Base-by-base conservation (phyloP, 2,888 invertebrate species). In the Tuberolachnus salignus region DNA sequence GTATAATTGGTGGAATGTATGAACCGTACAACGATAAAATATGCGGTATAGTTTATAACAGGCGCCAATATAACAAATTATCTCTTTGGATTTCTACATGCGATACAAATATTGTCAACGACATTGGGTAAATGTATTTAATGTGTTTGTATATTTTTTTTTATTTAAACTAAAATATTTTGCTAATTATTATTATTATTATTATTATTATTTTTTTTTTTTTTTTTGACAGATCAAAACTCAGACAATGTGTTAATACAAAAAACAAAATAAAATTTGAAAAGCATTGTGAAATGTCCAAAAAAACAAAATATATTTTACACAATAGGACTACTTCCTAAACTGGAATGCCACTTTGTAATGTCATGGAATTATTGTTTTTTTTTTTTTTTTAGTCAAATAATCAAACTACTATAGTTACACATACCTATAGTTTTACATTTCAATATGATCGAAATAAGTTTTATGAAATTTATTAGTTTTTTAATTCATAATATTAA, bases 1-100 rank as follows among this genome's bases (percentile, higher is more conserved):
- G 92, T 84, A 89, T 98, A 85, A 97, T 99, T 88, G 98, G 98
- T 63, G 98, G 98, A 88, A 94, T 95, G 78, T 98, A 98, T 87
- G 90, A 91, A 82, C 96, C 97, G 83, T 90, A 93, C 85, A 92
- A 95, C 81, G 95, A 97, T 84, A 94, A 97, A 86, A 91, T 99
- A 82, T 97, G 97, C 86, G 99, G 98, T 71, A 97, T 97, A 83
- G 97, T 97, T 82, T 95, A 98, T 80, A 98, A 97, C 87, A 90
- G 98, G 83, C 91, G 98, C 86, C 88, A 82, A 97, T 95, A 87
- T 90, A 92, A 83, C 95, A 97, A 87, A 98, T 97, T 90, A 92
- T 97, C 86, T 94, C 94, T 89, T 86, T 97, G 83, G 74, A 91
- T 92, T 14, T 94, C 98, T 87, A 91, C 82, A 44, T 74, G 81